phyloP scores from a whole-genome alignment of 2,797 vertebrate species.

The Danio aesculapii region DNA sequence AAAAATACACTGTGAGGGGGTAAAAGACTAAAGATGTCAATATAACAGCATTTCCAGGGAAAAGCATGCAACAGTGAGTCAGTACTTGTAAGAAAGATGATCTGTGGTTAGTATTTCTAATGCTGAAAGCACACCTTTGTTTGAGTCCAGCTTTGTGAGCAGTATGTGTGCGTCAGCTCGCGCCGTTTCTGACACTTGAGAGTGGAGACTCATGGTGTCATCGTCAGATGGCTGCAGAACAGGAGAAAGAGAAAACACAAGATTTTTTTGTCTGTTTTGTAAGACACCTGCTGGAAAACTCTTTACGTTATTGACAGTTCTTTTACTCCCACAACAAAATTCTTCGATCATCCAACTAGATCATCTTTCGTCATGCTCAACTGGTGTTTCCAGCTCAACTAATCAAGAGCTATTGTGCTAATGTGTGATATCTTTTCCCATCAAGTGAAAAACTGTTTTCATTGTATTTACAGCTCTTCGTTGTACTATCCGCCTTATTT shows the following conservation, averaged over 20 bases:
- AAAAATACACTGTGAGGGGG: neutral
- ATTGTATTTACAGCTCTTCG: too few relatives aligned
- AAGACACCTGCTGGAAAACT: neutral
- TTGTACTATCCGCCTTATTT: too few relatives aligned
- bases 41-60: too few relatives aligned
- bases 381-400: neutral
- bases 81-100: neutral
- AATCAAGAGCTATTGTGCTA: too few relatives aligned
- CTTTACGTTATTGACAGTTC: neutral
- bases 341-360: neutral
- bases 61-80: too few relatives aligned
- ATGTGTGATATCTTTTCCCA: too few relatives aligned
- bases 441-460: too few relatives aligned
- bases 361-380: neutral
- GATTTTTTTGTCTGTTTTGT: neutral
- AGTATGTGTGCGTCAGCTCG: constrained; percentile 85
- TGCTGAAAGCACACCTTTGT: constrained; percentile 48
- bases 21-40: too few relatives aligned
- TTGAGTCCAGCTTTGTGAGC: constrained; percentile 87
- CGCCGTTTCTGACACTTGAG: constrained; percentile 95
- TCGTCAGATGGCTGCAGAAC: constrained; percentile 92
- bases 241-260: constrained; percentile 8
- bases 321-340: neutral
- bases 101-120: neutral
- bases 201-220: constrained; percentile 97